These are phyloP conservation scores for Melanocharis versteri DNA, from an alignment of 2,113 vertebrate genomes.

Conservation along the genomic window DNA sequence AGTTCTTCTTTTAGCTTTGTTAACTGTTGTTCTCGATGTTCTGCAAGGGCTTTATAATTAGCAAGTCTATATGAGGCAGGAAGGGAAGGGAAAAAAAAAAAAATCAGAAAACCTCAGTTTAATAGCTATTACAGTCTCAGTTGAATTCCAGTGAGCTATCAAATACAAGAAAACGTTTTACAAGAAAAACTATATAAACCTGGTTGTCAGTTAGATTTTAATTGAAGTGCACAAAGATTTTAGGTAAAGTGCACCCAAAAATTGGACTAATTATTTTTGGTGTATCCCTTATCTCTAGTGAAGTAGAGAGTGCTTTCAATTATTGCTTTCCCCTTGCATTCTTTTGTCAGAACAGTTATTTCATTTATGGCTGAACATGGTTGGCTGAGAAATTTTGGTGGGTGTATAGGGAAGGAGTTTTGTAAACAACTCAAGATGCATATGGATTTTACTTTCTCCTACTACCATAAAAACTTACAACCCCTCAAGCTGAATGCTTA, in stretches of 20 bases:
- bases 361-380: background rate
- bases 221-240: background rate
- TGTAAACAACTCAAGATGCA: background rate
- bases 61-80: constrained; percentile 51
- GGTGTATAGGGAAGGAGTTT: background rate
- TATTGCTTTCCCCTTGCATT: background rate
- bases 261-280: background rate
- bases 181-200: background rate
- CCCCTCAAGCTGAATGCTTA: background rate
- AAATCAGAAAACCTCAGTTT: background rate
- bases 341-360: background rate
- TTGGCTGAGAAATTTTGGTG: background rate
- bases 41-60: constrained; percentile 70
- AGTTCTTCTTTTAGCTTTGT: constrained; percentile 81
- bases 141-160: background rate
- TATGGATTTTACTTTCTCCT: background rate
- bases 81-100: background rate
- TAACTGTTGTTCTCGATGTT: constrained; percentile 75
- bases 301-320: background rate
- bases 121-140: background rate
- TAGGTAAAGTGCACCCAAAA: background rate
- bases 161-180: background rate
- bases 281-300: background rate
- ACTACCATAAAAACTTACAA: background rate
- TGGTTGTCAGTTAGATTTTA: background rate